phyloP scores from a whole-genome alignment of 2,113 vertebrate species.

The Callocephalon fimbriatum region DNA sequence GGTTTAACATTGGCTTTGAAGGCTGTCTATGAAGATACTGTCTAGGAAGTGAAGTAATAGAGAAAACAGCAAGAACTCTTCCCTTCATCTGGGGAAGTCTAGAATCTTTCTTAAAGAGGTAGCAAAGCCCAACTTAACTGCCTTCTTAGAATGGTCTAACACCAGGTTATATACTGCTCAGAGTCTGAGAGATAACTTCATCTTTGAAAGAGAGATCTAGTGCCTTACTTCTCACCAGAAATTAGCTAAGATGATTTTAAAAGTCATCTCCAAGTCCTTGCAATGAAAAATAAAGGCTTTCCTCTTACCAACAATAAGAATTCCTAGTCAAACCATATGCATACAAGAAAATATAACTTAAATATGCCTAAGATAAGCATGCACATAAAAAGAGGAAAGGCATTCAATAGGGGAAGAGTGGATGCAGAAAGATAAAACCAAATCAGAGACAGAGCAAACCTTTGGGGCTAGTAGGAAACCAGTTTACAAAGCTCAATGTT shows the following conservation, averaged over 20 bases:
- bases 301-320: not conserved
- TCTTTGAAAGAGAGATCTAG: not conserved
- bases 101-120: constrained; percentile 15
- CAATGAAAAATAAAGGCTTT: not conserved
- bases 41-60: not conserved
- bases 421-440: not conserved
- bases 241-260: not conserved
- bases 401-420: not conserved
- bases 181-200: not conserved
- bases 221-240: not conserved
- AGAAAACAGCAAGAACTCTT: not conserved
- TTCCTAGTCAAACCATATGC: not conserved
- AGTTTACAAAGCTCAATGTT: constrained; percentile 15
- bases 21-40: not conserved
- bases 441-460: not conserved
- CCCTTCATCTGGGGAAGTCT: not conserved
- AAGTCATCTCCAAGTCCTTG: not conserved
- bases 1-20: not conserved
- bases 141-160: not conserved
- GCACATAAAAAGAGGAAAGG: not conserved
- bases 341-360: not conserved
- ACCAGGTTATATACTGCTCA: not conserved
- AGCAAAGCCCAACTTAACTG: not conserved
- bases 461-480: constrained; percentile 19
- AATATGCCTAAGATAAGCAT: not conserved